Percentiles rank a stretch among this genome's conserved stretches.
phyloP scores from a whole-genome alignment of 1,140 invertebrate genomes.

The Caenorhabditis inopinata region DNA sequence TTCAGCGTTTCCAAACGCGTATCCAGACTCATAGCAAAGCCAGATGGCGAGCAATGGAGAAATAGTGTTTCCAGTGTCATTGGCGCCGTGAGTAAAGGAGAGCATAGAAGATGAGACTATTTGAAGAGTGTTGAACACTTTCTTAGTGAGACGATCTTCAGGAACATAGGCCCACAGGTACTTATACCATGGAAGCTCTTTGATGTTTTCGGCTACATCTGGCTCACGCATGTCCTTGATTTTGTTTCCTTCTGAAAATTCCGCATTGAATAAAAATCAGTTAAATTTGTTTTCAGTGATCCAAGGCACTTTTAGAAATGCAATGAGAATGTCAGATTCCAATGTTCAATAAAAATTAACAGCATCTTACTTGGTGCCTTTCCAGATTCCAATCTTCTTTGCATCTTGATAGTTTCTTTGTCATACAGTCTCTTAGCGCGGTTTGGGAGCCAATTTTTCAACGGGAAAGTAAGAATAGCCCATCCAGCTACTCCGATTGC shows the following conservation, averaged over 20 bases:
- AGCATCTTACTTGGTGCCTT: slow-evolving; percentile 20
- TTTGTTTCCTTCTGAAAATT: slow-evolving; percentile 30
- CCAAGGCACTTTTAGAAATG: too few species aligned
- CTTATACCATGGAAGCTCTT: slow-evolving; percentile 45
- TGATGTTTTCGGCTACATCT: slow-evolving; percentile 31
- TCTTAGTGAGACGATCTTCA: slow-evolving; percentile 41
- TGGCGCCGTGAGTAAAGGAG: slow-evolving; percentile 44
- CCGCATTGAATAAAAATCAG: too few species aligned
- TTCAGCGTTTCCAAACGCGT: slow-evolving; percentile 32
- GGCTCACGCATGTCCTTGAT: slow-evolving; percentile 36
- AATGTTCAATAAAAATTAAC: too few species aligned
- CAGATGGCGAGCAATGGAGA: slow-evolving; percentile 40
- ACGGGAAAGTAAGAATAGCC: slow-evolving; percentile 27
- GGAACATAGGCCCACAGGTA: slow-evolving; percentile 36
- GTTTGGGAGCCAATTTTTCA: slow-evolving; percentile 28
- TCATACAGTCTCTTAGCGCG: slow-evolving; percentile 36
- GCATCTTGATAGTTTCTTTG: slow-evolving; percentile 29
- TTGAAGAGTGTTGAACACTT: slow-evolving; percentile 48
- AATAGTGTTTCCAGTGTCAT: slow-evolving; percentile 47
- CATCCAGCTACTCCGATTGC: slow-evolving; percentile 31
- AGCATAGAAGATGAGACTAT: slow-evolving; percentile 47
- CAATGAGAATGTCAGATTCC: too few species aligned
- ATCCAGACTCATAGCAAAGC: slow-evolving; percentile 40
- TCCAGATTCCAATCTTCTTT: slow-evolving; percentile 34
- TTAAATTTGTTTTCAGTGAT: too few species aligned